phyloP scores from a whole-genome alignment of 2,113 vertebrate species.

The Aix galericulata region DNA sequence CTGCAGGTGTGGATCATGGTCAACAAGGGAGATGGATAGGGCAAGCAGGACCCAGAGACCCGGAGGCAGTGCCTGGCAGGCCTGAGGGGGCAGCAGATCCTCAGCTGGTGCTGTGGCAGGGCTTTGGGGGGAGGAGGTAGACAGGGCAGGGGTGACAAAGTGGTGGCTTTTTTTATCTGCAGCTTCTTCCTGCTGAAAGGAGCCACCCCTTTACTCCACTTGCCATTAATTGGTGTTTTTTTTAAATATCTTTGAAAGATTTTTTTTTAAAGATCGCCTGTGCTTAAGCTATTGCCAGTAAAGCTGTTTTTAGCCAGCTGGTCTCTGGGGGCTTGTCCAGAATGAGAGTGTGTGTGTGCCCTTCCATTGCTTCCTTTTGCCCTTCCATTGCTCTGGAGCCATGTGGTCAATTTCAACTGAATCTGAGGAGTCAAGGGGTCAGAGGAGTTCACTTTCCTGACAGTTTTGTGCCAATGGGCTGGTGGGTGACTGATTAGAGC shows the following conservation, averaged over 20 bases:
- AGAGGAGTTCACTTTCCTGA: background rate
- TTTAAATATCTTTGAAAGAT: background rate
- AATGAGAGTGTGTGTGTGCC: fast-evolving
- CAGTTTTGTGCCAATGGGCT: background rate
- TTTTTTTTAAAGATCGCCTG: background rate
- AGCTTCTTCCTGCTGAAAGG: background rate
- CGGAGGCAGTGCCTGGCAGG: background rate
- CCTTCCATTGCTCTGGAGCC: background rate
- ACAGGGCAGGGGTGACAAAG: background rate
- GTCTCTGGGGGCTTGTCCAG: background rate
- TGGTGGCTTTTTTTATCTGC: background rate
- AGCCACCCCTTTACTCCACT: background rate
- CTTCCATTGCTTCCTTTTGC: fast-evolving
- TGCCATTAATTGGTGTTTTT: background rate
- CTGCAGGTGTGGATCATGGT: background rate
- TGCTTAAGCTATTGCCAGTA: background rate
- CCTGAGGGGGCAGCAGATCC: background rate
- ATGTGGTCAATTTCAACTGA: background rate
- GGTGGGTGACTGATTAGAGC: background rate
- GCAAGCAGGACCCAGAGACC: background rate
- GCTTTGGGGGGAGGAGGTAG: fast-evolving
- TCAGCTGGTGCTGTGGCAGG: background rate
- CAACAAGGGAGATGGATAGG: fast-evolving
- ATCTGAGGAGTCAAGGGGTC: background rate
- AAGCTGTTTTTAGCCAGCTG: background rate